Conservation (phyloP, 2,113 vertebrate genomes). For the Smithornis capensis region DNA sequence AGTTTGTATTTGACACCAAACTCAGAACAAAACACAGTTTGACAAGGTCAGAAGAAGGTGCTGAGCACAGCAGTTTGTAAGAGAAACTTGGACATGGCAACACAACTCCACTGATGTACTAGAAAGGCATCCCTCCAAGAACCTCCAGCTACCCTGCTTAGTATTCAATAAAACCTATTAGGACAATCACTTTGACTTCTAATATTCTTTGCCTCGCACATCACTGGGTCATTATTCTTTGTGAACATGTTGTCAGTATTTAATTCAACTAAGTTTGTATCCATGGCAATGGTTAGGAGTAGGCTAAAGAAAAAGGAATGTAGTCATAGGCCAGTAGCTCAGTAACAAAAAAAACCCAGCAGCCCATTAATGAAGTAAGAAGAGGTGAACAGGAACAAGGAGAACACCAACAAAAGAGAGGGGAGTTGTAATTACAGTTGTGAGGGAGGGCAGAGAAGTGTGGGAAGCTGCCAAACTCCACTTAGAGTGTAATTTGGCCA, state of each 20-base stretch:
- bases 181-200: constrained; percentile 30
- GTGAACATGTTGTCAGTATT: constrained; percentile 46
- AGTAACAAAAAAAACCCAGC: not conserved
- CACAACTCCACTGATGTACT: not conserved
- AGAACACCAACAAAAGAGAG: not conserved
- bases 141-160: not conserved
- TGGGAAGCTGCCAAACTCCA: not conserved
- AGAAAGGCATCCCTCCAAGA: not conserved
- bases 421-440: not conserved
- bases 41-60: not conserved
- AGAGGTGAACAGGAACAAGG: not conserved
- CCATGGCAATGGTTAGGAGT: constrained; percentile 37
- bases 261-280: constrained; percentile 47
- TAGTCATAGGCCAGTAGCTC: constrained; percentile 1
- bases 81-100: not conserved
- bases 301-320: not conserved
- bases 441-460: not conserved
- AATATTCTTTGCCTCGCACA: constrained; percentile 23
- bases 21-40: not conserved
- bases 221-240: constrained; percentile 43
- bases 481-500: not conserved
- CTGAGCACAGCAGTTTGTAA: not conserved
- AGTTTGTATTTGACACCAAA: not conserved
- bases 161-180: constrained; percentile 33
- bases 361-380: not conserved